Evolutionary conservation across 2,797 vertebrate species (phyloP).

Genomic region (Nyctalus aviator): DNA sequence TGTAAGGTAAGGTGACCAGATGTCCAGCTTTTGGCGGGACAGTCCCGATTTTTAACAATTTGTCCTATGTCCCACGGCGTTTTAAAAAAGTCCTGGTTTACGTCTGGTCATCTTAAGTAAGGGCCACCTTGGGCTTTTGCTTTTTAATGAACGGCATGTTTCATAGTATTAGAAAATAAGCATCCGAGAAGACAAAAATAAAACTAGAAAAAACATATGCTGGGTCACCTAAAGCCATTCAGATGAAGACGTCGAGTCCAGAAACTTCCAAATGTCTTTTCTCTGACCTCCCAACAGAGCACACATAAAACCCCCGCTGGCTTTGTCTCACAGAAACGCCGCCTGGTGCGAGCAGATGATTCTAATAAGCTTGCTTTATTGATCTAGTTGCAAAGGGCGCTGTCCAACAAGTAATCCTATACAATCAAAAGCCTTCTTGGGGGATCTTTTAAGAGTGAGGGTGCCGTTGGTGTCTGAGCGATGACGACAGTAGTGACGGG

Average conservation of each 20-base stretch:
- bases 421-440: slow-evolving; percentile 27
- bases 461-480: not conserved
- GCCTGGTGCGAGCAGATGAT: slow-evolving; percentile 29
- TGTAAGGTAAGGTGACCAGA: not conserved
- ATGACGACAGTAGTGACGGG: not conserved
- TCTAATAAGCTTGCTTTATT: slow-evolving; percentile 21
- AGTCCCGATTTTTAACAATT: too few species aligned
- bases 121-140: not conserved
- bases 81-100: too few species aligned
- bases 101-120: not conserved
- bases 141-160: slow-evolving; percentile 32
- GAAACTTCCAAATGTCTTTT: slow-evolving; percentile 43
- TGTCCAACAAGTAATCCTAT: slow-evolving; percentile 57
- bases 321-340: slow-evolving; percentile 36
- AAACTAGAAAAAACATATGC: not conserved
- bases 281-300: slow-evolving; percentile 37
- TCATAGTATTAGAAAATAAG: slow-evolving; percentile 51
- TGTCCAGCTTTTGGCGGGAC: too few species aligned
- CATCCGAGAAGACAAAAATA: slow-evolving; percentile 7
- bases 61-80: too few species aligned
- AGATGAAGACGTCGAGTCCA: not conserved
- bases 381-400: slow-evolving; percentile 40
- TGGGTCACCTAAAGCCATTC: not conserved
- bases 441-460: not conserved
- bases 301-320: not conserved